Percentiles rank a stretch among this genome's conserved stretches.
phyloP scores from a whole-genome alignment of 2,113 vertebrate genomes.

The Desmodus rotundus region DNA sequence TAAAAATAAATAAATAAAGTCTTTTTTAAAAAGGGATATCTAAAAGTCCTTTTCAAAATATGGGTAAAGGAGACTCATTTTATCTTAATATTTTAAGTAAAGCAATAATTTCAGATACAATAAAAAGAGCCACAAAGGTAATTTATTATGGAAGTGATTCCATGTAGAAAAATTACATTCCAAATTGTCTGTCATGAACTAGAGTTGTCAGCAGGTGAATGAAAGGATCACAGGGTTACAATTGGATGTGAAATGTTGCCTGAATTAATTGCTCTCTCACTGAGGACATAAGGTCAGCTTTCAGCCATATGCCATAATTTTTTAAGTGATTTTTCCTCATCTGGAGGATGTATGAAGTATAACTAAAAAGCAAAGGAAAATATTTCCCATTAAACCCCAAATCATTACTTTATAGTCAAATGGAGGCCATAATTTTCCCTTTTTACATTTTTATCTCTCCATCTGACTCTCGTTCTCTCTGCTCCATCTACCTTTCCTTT shows the following conservation, averaged over 20 bases:
- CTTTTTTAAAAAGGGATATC: neutral
- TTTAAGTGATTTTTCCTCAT: slow-evolving; percentile 1
- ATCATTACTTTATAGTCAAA: neutral
- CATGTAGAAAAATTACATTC: neutral
- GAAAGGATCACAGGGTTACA: neutral
- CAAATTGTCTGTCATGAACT: neutral
- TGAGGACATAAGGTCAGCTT: slow-evolving; percentile 1
- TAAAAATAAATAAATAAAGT: too few species aligned
- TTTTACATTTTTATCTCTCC: neutral
- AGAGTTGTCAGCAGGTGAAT: slow-evolving; percentile 21
- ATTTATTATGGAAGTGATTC: slow-evolving; percentile 54
- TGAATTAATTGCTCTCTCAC: slow-evolving; percentile 28
- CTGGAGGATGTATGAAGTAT: slow-evolving; percentile 21
- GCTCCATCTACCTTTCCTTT: neutral
- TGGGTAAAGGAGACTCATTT: neutral
- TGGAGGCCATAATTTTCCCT: slow-evolving; percentile 19
- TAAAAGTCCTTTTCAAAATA: neutral
- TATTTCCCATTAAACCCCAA: slow-evolving; percentile 47
- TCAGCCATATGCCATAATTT: neutral
- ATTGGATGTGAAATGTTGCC: neutral
- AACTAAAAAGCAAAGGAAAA: slow-evolving; percentile 41
- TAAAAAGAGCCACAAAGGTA: slow-evolving; percentile 44
- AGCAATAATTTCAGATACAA: slow-evolving; percentile 11
- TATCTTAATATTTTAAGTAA: neutral
- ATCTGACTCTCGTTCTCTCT: neutral